Conservation (phyloP, 2,797 vertebrate genomes). For the Sebastes cheni region DNA sequence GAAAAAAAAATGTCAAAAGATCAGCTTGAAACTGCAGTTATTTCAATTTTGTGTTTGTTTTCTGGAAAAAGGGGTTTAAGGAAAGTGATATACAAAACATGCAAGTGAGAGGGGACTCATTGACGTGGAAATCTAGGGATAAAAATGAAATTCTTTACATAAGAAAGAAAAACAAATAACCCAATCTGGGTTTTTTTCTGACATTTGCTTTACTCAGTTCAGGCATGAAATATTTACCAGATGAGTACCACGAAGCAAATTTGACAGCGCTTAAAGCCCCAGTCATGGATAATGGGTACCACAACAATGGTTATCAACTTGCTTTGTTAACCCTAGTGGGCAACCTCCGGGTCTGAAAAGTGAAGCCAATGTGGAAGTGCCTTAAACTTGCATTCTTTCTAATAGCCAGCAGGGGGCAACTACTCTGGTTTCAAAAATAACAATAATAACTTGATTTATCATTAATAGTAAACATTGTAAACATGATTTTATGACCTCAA, state of each 20-base stretch:
- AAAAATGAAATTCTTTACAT: background rate
- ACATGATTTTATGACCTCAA: too few relatives aligned
- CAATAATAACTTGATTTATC: too few relatives aligned
- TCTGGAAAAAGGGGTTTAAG: background rate
- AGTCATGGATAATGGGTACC: too few relatives aligned
- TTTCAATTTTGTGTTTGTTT: background rate
- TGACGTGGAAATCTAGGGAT: background rate
- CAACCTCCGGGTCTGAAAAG: too few relatives aligned
- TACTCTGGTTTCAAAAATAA: too few relatives aligned
- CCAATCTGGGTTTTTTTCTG: background rate
- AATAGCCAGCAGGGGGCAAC: too few relatives aligned
- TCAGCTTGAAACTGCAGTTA: background rate
- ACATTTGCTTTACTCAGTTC: background rate
- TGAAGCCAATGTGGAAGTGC: too few relatives aligned
- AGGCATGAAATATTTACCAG: slow-evolving; percentile 28
- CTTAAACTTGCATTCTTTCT: slow-evolving; percentile 7
- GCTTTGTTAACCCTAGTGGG: too few relatives aligned
- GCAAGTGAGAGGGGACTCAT: background rate
- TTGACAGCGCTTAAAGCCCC: too few relatives aligned
- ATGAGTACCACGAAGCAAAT: too few relatives aligned
- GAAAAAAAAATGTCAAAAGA: background rate
- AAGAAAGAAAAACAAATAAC: background rate
- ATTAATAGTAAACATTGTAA: too few relatives aligned
- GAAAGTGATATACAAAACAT: background rate
- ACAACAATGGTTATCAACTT: too few relatives aligned